phyloP scores from a whole-genome alignment of 2,113 vertebrate species.

The Dendrocopos noguchii region DNA sequence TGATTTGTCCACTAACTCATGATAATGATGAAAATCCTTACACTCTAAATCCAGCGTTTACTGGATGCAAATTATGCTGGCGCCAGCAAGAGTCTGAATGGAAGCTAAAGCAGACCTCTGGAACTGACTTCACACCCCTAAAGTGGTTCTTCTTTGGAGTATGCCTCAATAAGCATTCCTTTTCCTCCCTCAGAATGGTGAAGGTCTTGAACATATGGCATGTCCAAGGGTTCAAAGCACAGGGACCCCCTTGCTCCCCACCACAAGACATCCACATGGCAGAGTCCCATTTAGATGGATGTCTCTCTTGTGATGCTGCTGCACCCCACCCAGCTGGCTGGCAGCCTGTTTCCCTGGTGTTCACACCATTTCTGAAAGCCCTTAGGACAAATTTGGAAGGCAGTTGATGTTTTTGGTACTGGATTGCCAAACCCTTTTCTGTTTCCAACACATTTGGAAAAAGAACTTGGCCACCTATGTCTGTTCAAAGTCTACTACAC shows the following conservation, averaged over 20 bases:
- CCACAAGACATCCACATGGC: background rate
- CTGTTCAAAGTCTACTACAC: background rate
- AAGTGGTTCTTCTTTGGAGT: background rate
- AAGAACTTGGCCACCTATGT: slow-evolving; percentile 17
- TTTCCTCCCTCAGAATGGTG: background rate
- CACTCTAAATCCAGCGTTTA: background rate
- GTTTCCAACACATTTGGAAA: slow-evolving; percentile 42
- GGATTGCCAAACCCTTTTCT: background rate
- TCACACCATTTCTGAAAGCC: background rate
- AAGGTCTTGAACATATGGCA: background rate
- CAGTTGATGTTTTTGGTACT: background rate
- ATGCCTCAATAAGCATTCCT: background rate
- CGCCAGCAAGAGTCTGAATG: background rate
- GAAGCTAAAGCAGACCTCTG: background rate
- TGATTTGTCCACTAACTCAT: background rate
- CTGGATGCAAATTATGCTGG: background rate
- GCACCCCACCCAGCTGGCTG: background rate
- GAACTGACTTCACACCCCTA: background rate
- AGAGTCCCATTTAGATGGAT: background rate
- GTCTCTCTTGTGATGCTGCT: background rate
- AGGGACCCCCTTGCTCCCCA: background rate
- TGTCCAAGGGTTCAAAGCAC: background rate
- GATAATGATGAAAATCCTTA: slow-evolving; percentile 9
- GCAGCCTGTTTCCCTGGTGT: background rate
- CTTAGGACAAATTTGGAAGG: background rate